A percentile compares a stretch with the other conserved stretches of the same genome.
These are phyloP conservation scores for Phocoena sinus DNA, from an alignment of 2,113 vertebrate species.

Conservation along the genomic window DNA sequence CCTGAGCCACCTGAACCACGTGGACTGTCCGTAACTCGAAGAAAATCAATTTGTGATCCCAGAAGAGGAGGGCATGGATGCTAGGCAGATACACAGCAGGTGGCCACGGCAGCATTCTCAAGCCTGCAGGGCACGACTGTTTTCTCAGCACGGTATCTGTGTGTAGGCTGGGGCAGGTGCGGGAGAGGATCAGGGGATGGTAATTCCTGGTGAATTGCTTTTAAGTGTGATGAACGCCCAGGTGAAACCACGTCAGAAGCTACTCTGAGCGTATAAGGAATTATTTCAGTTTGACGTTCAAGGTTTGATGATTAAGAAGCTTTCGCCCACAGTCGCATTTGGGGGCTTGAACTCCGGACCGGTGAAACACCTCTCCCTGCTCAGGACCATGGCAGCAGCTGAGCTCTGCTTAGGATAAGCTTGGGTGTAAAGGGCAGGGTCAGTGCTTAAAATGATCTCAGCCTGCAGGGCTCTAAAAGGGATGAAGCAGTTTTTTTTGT, in stretches of 20 bases:
- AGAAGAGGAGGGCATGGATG: not conserved
- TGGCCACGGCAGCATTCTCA: rapidly evolving
- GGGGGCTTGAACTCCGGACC: not conserved
- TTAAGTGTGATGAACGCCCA: not conserved
- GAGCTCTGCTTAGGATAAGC: not conserved
- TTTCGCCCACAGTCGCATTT: not conserved
- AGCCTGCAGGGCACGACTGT: not conserved
- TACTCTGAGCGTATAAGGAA: not conserved
- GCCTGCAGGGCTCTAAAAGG: not conserved
- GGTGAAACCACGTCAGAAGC: not conserved
- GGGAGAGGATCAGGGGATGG: no score
- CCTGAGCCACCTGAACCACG: not conserved
- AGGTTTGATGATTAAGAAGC: not conserved
- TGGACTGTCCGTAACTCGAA: not conserved
- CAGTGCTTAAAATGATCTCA: not conserved
- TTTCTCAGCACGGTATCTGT: no score
- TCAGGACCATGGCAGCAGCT: not conserved
- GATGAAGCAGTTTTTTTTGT: not conserved
- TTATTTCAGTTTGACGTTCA: not conserved
- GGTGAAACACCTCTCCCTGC: not conserved
- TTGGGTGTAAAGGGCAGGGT: not conserved
- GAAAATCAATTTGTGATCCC: not conserved
- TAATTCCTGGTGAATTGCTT: not conserved
- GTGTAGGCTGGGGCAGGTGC: not conserved
- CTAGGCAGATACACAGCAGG: not conserved